Evolutionary conservation across 1,140 invertebrate genomes (phyloP).

Genomic region (Medauroidea extradentata): DNA sequence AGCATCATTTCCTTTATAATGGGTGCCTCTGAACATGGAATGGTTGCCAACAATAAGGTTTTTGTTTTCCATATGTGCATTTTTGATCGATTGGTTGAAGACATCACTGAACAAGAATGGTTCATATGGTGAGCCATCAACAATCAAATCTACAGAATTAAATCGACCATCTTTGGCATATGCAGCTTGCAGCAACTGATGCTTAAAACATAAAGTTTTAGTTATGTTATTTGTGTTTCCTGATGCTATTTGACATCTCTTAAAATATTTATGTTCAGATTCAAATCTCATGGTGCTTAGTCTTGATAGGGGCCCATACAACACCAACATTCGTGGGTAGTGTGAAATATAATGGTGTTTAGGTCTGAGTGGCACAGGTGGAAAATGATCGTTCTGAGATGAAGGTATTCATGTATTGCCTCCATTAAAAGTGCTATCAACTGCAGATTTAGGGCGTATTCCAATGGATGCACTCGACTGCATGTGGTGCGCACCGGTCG

Average conservation of each 20-base stretch:
- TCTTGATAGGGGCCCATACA: not conserved
- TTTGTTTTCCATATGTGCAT: too few species aligned
- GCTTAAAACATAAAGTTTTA: not conserved
- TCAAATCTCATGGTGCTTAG: not conserved
- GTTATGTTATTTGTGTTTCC: not conserved
- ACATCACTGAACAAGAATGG: not conserved
- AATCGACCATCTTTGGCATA: not conserved
- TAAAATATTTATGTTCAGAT: not conserved
- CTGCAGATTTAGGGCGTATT: not conserved
- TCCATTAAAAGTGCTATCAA: not conserved
- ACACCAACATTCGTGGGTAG: not conserved
- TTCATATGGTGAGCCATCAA: not conserved
- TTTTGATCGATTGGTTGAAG: not conserved
- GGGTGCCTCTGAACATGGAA: too few species aligned
- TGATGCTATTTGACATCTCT: not conserved
- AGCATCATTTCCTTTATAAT: too few species aligned
- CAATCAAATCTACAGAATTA: not conserved
- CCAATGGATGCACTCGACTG: too few species aligned
- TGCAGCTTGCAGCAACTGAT: conserved; percentile 4
- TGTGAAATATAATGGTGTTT: conserved; percentile 1
- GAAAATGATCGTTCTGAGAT: not conserved
- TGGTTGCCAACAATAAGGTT: too few species aligned
- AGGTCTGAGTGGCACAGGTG: not conserved
- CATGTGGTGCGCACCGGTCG: too few species aligned
- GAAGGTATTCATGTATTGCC: not conserved